These are phyloP conservation scores for Baryphthengus martii DNA, from an alignment of 2,113 vertebrate species.

Conservation along the genomic window DNA sequence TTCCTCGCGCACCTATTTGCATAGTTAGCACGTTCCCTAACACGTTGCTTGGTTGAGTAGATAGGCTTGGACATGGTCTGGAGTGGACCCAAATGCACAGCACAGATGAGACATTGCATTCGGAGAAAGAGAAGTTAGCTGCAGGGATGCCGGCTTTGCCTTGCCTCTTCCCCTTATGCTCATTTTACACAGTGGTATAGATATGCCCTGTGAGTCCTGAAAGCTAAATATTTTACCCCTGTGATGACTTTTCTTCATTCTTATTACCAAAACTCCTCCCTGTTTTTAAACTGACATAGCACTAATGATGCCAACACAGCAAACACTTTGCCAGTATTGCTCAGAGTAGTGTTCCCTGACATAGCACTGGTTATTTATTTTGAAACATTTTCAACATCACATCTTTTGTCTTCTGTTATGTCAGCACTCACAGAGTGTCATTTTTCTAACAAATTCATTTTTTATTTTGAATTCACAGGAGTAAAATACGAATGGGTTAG, in stretches of 20 bases:
- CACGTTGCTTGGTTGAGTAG: background rate
- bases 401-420: background rate
- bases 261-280: background rate
- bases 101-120: background rate
- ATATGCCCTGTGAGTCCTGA: background rate
- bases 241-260: background rate
- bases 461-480: background rate
- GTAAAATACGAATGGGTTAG: background rate
- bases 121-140: fast-evolving
- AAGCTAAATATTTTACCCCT: background rate
- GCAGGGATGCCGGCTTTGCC: fast-evolving
- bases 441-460: conserved; percentile 15
- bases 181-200: background rate
- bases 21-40: background rate
- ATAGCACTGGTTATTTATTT: background rate
- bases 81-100: fast-evolving
- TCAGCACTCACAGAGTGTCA: background rate
- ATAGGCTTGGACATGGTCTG: background rate
- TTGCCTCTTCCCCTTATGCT: background rate
- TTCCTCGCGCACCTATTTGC: background rate
- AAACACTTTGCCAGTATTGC: background rate
- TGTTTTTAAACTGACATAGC: background rate
- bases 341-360: background rate
- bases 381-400: background rate
- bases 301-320: background rate